Evolutionary conservation across 1,140 invertebrate species (phyloP), one percentile per base, ranked within the genome.

Genomic region (Colletes latitarsis): DNA sequence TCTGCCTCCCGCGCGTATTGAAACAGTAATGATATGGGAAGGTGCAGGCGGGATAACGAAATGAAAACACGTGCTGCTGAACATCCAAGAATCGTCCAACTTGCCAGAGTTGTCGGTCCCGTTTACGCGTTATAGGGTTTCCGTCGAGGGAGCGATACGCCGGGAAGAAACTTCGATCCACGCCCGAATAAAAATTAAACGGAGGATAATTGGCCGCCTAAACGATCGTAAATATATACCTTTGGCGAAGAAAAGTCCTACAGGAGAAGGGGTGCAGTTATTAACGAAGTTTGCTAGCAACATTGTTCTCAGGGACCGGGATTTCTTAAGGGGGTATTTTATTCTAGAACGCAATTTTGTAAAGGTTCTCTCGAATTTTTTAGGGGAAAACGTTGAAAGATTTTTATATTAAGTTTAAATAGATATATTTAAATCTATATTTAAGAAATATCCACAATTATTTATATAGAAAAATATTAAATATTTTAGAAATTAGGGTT

Each of bases 11-110:
- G 21, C 77, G 82, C 82, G 83, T 85, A 85, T 85, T 85, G 83
- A 85, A 85, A 85, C 77, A 85, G 78, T 85, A 85, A 85, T 85
- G 83, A 85, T 81, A 85, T 63, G 83, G 82, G 82, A 63, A 69
- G 62, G 53, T 70, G 57, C 67, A 30, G 71, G 19, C 30, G 9
- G 77, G 82, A 83, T 84, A 83, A 69, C 57, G 82, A 85, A 84
- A 85, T 85, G 83, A 85, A 85, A 85, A 84, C 77, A 85, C 83
- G 77, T 81, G 83, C 82, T 62, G 69, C 82, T 62, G 69, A 77
- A 64, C 67, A 76, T 73, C 41, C 43, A 62, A 60, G 70, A 81
- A 69, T 70, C 62, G 80, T 81, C 68, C 60, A 84, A 85, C 60
- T 85, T 85, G 68, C 9, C 57, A 57, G 63, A 73, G 77, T 63